Evolutionary conservation across 2,113 vertebrate genomes (phyloP).

Genomic region (Macheiramphus alcinus): DNA sequence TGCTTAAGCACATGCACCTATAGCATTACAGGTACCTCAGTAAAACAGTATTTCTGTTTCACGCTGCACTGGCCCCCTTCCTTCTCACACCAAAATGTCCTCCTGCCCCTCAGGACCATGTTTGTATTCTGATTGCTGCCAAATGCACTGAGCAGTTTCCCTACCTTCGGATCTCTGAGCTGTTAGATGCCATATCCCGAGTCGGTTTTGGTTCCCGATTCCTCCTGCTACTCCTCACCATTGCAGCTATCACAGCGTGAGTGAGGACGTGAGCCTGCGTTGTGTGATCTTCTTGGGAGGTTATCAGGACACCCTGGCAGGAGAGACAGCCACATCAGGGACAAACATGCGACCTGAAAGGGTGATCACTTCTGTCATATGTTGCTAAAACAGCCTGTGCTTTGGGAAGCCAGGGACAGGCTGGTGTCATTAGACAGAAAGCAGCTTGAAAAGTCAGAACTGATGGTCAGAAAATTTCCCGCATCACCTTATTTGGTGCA

Average conservation of each 20-base stretch:
- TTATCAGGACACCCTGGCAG: neutral
- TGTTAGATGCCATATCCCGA: accelerated
- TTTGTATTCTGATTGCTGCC: neutral
- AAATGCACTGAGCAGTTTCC: neutral
- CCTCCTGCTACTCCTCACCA: accelerated
- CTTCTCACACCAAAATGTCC: neutral
- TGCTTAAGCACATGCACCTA: neutral
- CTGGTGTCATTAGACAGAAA: neutral
- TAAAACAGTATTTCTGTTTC: neutral
- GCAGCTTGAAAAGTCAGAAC: neutral
- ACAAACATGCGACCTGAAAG: neutral
- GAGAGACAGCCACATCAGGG: neutral
- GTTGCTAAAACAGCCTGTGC: neutral
- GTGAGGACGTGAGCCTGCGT: neutral
- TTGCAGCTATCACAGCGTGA: neutral
- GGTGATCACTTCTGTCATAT: accelerated
- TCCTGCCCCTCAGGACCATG: neutral
- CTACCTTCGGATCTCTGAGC: neutral
- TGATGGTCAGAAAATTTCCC: neutral
- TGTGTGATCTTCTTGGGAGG: neutral
- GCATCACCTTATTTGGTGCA: neutral
- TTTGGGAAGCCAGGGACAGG: neutral
- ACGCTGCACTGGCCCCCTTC: neutral
- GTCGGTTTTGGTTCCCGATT: neutral
- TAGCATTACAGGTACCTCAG: neutral